These are phyloP conservation scores for Congeria kusceri DNA, from an alignment of 2,888 invertebrate species.

Conservation along the genomic window DNA sequence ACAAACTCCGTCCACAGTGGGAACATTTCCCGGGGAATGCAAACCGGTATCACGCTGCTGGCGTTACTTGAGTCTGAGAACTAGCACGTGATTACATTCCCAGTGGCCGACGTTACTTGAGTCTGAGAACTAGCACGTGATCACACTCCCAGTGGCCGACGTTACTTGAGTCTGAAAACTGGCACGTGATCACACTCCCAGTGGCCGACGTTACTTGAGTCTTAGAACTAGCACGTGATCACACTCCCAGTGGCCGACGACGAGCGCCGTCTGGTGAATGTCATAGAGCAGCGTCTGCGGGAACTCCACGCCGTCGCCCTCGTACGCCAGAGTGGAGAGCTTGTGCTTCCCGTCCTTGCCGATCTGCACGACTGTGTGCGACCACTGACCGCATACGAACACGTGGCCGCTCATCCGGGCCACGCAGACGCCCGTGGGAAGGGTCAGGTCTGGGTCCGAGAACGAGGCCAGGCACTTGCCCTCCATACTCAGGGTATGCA, in stretches of 20 bases:
- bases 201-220: background rate
- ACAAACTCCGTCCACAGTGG: too few relatives aligned
- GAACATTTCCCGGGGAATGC: too few relatives aligned
- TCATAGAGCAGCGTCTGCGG: slow-evolving; percentile 6
- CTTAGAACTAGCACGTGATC: background rate
- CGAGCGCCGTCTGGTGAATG: background rate
- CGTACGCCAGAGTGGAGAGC: background rate
- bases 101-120: background rate
- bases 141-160: slow-evolving; percentile 5
- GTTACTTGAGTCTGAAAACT: background rate
- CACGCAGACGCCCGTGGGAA: slow-evolving; percentile 1
- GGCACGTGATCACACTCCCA: background rate
- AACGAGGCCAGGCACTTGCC: background rate
- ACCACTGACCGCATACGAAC: slow-evolving; percentile 3
- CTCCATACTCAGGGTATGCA: background rate
- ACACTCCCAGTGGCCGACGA: slow-evolving; percentile 4
- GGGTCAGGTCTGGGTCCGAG: background rate
- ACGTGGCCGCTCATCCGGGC: slow-evolving; percentile 3
- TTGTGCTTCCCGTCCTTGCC: background rate
- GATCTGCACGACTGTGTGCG: background rate
- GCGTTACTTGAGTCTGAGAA: background rate
- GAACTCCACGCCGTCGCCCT: slow-evolving; percentile 1
- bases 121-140: background rate
- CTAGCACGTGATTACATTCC: background rate
- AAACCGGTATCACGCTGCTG: too few relatives aligned